These are phyloP conservation scores for Nymphicus hollandicus DNA, from an alignment of 2,113 vertebrate genomes.

Conservation along the genomic window DNA sequence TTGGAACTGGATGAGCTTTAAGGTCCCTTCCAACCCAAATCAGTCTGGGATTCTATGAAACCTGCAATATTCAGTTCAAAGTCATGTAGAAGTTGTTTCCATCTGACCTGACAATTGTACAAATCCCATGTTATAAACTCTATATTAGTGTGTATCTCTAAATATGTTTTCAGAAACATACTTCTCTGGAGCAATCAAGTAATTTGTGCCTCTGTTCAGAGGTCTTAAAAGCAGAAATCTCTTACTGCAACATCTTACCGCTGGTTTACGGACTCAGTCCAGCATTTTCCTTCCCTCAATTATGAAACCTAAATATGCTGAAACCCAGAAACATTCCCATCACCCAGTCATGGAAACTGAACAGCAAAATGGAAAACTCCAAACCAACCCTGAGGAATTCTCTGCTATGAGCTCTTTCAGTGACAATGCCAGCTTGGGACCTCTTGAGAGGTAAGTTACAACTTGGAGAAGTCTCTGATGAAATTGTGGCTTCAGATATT, in stretches of 20 bases:
- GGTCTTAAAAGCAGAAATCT: neutral
- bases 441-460: neutral
- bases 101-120: neutral
- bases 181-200: neutral
- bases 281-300: neutral
- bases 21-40: neutral
- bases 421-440: neutral
- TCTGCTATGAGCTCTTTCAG: neutral
- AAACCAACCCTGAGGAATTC: neutral
- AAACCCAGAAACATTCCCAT: neutral
- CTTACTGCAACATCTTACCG: accelerated
- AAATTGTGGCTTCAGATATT: neutral
- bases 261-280: neutral
- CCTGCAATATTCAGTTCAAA: neutral
- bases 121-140: neutral
- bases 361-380: neutral
- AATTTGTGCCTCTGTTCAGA: neutral
- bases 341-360: neutral
- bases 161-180: neutral
- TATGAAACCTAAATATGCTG: neutral
- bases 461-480: neutral
- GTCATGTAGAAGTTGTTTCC: neutral
- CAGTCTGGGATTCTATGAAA: neutral
- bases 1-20: neutral
- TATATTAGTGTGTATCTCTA: neutral